These are phyloP conservation scores for Heptranchias perlo DNA, from an alignment of 2,113 vertebrate genomes.

Conservation along the genomic window DNA sequence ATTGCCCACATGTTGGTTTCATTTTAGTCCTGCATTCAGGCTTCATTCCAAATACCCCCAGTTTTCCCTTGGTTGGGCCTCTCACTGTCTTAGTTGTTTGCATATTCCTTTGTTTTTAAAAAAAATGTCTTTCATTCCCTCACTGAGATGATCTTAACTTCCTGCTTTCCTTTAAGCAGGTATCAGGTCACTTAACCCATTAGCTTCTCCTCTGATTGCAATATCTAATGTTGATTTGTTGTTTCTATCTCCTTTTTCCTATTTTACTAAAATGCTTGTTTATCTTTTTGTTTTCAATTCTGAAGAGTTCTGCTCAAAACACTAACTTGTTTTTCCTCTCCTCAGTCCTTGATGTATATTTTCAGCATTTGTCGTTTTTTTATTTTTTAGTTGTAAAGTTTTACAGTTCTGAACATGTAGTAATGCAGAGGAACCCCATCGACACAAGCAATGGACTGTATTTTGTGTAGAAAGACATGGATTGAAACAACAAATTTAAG, in stretches of 20 bases:
- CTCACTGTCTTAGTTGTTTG: too few species aligned
- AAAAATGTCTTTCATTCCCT: too few species aligned
- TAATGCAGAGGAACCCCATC: too few species aligned
- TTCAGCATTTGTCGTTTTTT: background rate
- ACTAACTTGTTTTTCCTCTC: background rate
- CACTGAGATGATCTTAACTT: background rate
- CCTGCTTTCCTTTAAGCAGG: background rate
- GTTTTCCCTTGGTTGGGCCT: too few species aligned
- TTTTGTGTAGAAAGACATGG: too few species aligned
- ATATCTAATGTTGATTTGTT: background rate
- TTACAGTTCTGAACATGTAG: background rate
- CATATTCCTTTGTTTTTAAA: too few species aligned
- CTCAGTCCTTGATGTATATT: background rate
- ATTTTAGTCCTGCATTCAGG: too few species aligned
- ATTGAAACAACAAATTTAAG: too few species aligned
- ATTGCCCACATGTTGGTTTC: too few species aligned
- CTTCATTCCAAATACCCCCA: too few species aligned
- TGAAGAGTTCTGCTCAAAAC: background rate
- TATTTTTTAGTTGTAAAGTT: background rate
- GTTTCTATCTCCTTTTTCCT: background rate
- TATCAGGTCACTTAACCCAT: background rate
- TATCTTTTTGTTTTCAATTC: background rate
- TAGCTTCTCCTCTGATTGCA: background rate
- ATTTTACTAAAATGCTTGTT: background rate
- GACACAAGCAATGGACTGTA: too few species aligned